phyloP scores from a whole-genome alignment of 92 coral and sea anemone genomes.

The Heteractis magnifica region DNA sequence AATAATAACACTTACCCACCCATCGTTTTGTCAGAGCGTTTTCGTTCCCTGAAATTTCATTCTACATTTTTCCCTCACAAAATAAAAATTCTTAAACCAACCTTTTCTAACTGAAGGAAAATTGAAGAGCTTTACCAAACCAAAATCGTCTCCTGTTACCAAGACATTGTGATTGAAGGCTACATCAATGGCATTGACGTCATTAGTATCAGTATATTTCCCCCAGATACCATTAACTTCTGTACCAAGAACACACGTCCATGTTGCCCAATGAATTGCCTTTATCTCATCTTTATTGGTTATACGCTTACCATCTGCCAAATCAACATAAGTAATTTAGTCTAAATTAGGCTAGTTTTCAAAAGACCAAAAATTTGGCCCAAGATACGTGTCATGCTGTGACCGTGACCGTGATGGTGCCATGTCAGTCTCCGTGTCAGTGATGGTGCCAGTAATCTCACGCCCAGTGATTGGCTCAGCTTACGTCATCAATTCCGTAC shows the following conservation, averaged over 20 bases:
- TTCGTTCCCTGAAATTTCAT: too few relatives aligned
- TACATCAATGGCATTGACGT: constrained; percentile 91
- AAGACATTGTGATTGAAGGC: constrained; percentile 77
- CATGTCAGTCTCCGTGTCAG: too few relatives aligned
- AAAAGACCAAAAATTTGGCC: too few relatives aligned
- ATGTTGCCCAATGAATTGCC: constrained; percentile 90
- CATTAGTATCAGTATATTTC: constrained; percentile 96
- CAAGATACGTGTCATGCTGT: not conserved
- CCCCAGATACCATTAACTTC: constrained; percentile 99
- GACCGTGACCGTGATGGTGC: not conserved
- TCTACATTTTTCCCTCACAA: not conserved
- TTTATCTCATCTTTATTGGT: constrained; percentile 94
- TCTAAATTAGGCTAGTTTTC: not conserved
- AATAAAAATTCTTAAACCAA: not conserved
- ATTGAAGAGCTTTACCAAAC: constrained; percentile 91
- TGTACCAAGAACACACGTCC: constrained; percentile 91
- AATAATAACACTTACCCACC: too few relatives aligned
- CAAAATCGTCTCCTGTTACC: constrained; percentile 98
- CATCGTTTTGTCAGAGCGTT: too few relatives aligned
- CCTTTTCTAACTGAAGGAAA: constrained; percentile 97
- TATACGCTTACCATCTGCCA: constrained; percentile 80
- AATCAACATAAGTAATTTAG: not conserved
- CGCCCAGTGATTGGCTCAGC: too few relatives aligned
- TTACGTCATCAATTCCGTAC: too few relatives aligned
- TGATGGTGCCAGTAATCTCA: too few relatives aligned